Percentiles rank a stretch among this genome's conserved stretches.
These are phyloP conservation scores for Cynocephalus volans DNA, from an alignment of 2,113 vertebrate genomes.

Conservation along the genomic window DNA sequence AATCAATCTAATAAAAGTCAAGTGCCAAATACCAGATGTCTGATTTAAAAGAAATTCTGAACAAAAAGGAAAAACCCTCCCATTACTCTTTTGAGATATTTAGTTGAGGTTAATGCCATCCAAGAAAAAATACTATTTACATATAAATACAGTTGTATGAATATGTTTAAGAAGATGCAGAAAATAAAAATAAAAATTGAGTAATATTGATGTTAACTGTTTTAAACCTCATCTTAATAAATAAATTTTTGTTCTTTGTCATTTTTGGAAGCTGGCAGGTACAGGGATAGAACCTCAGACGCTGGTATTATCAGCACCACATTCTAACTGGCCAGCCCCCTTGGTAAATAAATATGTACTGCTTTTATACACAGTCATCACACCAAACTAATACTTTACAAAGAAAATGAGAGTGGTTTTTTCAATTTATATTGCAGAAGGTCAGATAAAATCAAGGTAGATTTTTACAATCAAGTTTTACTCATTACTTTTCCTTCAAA, in stretches of 20 bases:
- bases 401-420: background rate
- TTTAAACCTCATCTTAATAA: conserved; percentile 38
- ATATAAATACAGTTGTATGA: background rate
- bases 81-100: conserved; percentile 70
- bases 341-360: conserved; percentile 34
- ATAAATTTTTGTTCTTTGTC: background rate
- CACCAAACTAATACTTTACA: conserved; percentile 25
- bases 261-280: too few relatives aligned
- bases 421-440: conserved; percentile 12
- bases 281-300: too few relatives aligned
- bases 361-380: background rate
- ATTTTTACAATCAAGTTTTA: conserved; percentile 9
- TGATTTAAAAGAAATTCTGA: conserved; percentile 80
- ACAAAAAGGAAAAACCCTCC: conserved; percentile 60
- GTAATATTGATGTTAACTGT: background rate
- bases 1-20: conserved; percentile 80
- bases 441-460: conserved; percentile 3
- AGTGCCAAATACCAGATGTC: conserved; percentile 84
- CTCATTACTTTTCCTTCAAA: conserved; percentile 17
- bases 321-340: too few relatives aligned
- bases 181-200: conserved; percentile 46
- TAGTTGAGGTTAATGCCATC: conserved; percentile 62
- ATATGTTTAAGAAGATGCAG: background rate
- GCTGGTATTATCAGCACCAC: too few relatives aligned
- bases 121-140: conserved; percentile 49